Base-by-base conservation (phyloP, 1,140 invertebrate genomes). In the Papilio aristodemus region DNA sequence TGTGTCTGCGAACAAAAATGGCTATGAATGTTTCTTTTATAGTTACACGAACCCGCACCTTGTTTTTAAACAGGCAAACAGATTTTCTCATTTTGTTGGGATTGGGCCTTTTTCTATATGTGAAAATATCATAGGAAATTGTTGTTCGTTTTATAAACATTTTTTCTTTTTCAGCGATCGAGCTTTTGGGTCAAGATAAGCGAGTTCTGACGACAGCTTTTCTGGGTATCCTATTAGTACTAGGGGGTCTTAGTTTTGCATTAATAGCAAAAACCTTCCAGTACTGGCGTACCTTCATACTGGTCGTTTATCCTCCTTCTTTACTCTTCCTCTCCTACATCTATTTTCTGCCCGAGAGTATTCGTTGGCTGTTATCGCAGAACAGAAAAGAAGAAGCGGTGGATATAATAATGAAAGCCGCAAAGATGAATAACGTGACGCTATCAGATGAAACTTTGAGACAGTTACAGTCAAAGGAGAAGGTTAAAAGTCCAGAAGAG, bases 351-450 rank as follows among this genome's bases (percentile, higher is more conserved):
- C 88, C 88, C 0, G 88, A 90, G 58, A 90, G 88, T 62, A 89
- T 90, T n/a, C 74, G 88, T 70, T 97, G 96, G 96, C 89, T 97
- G 6, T 77, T 97, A 19, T 94, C 95, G 0, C 94, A 95, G 54
- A 94, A 95, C 9, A 93, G 94, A 71, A 93, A 94, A 70, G 92
- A 95, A 8, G 93, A 95, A 76, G 95, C 94, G 7, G 92, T 93
- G 19, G 84, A 91, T 19, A 93, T 95, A 19, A 91, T 95, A 36
- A 88, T 91, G 17, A 93, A 91, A 74, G 94, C 94, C 2, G 94
- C 95, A 0, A 93, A 92, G 68, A 93, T 95, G 58, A 97, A 97
- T 75, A 94, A 94, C 1, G 92, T 93, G 7, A 90, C 92, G 9
- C 76, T 94, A 32, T 92, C 92, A 1, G 93, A 94, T 17, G 92